phyloP scores from a whole-genome alignment of 2,888 invertebrate species.

The Tillus elongatus region DNA sequence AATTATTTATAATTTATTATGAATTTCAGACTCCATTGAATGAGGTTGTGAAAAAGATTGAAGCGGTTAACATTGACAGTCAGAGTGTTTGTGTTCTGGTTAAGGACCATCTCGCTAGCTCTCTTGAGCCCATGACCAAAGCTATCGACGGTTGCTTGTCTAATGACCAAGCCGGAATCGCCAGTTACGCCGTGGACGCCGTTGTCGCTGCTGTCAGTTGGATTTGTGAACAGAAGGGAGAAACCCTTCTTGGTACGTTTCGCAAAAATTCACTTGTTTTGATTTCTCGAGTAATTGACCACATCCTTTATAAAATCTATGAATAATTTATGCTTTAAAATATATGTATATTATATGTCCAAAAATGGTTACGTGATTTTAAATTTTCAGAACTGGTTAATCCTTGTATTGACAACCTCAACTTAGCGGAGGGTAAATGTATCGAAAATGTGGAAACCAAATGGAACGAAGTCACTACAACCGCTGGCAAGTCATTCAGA shows the following conservation, averaged over 20 bases:
- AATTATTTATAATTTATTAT: too few species aligned
- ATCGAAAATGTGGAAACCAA: too few species aligned
- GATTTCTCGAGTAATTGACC: too few species aligned
- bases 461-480: not conserved
- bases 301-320: too few species aligned
- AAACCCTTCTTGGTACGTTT: not conserved
- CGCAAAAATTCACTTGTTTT: too few species aligned
- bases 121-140: not conserved
- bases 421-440: not conserved
- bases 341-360: too few species aligned
- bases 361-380: too few species aligned
- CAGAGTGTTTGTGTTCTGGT: not conserved
- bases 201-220: not conserved
- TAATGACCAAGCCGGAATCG: not conserved
- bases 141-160: not conserved
- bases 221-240: not conserved
- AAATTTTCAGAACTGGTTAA: constrained; percentile 2
- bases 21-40: not conserved
- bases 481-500: not conserved
- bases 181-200: not conserved
- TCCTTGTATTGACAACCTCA: not conserved
- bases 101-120: not conserved
- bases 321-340: too few species aligned
- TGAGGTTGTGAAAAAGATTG: not conserved
- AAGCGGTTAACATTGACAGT: not conserved